phyloP scores from a whole-genome alignment of 2,797 vertebrate species.

The Cetoscarus ocellatus region DNA sequence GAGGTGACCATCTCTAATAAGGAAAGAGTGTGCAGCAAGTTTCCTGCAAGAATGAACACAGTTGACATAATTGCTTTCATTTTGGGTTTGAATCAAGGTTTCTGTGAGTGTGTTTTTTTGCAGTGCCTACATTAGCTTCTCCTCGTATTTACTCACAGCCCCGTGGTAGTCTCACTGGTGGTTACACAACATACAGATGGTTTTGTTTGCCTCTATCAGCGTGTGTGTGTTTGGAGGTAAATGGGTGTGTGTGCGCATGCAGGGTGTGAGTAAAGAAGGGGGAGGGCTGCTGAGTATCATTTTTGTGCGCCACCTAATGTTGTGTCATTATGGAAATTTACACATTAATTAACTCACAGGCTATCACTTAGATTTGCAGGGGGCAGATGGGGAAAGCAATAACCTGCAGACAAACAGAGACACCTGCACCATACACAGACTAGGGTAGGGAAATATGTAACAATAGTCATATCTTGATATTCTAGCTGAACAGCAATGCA shows the following conservation, averaged over 20 bases:
- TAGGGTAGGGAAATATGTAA: neutral
- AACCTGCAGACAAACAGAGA: slow-evolving; percentile 39
- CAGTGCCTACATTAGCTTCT: slow-evolving; percentile 40
- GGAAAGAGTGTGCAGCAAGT: slow-evolving; percentile 16
- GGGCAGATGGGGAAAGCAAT: slow-evolving; percentile 39
- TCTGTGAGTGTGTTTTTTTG: neutral
- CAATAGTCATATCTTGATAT: too few relatives aligned
- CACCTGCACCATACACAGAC: slow-evolving; percentile 35
- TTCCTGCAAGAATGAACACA: slow-evolving; percentile 34
- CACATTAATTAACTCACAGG: slow-evolving; percentile 73
- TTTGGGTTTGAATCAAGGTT: slow-evolving; percentile 35
- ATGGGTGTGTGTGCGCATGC: slow-evolving; percentile 22
- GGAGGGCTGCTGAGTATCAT: slow-evolving; percentile 55
- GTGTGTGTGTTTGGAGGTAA: slow-evolving; percentile 34
- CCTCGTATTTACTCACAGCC: slow-evolving; percentile 55
- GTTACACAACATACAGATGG: slow-evolving; percentile 80
- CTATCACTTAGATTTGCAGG: slow-evolving; percentile 58
- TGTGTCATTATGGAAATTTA: slow-evolving; percentile 69
- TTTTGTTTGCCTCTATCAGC: slow-evolving; percentile 77
- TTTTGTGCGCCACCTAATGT: slow-evolving; percentile 57
- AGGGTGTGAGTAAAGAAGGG: slow-evolving; percentile 13
- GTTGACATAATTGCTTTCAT: slow-evolving; percentile 3
- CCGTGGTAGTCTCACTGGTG: slow-evolving; percentile 49
- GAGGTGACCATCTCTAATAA: neutral
- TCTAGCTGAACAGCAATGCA: too few relatives aligned